Base-by-base conservation (phyloP, 2,888 invertebrate genomes). In the Megastigmus dorsalis region DNA sequence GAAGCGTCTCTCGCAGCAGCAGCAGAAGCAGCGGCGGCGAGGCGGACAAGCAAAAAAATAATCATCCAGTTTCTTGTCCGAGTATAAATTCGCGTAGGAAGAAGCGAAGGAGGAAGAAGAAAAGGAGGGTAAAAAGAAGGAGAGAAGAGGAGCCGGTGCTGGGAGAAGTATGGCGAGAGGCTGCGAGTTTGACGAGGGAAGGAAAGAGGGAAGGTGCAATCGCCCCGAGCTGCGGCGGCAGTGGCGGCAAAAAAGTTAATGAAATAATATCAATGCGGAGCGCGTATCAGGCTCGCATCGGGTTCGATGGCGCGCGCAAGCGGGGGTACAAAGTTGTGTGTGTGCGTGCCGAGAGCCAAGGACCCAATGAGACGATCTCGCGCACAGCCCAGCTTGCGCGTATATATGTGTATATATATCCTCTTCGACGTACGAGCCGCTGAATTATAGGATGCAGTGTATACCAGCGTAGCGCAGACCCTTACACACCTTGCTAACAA, bases 241-340 rank as follows among this genome's bases (percentile, higher is more conserved):
- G 38, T 59, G 10, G 30, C 33, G 26, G 75, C 82, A 81, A 86
- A 87, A 86, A 86, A 83, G 84, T 83, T 86, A 86, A 87, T 87
- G 86, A 86, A 86, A 87, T 86, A 86, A 87, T 86, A 87, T 85
- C 83, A 84, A 87, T 87, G 86, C 86, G 83, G 82, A 83, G 82
- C 85, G 86, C 86, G 87, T 86, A 84, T 84, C 57, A 4, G 10
- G 33, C 38, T 26, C 43, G 18, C 30, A n/a, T n/a, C n/a, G n/a
- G n/a, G n/a, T n/a, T n/a, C n/a, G n/a, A n/a, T n/a, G n/a, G n/a
- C n/a, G n/a, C n/a, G n/a, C n/a, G n/a, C n/a, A n/a, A n/a, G 41
- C 36, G 84, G 82, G 84, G 82, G 83, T 84, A 82, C 23, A 52
- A 33, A 43, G 55, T 65, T 52, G 50, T 33, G 15, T 52, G 23